These are phyloP conservation scores for Drosophila kohkoa DNA, from an alignment of 1,140 invertebrate genomes.

Conservation along the genomic window DNA sequence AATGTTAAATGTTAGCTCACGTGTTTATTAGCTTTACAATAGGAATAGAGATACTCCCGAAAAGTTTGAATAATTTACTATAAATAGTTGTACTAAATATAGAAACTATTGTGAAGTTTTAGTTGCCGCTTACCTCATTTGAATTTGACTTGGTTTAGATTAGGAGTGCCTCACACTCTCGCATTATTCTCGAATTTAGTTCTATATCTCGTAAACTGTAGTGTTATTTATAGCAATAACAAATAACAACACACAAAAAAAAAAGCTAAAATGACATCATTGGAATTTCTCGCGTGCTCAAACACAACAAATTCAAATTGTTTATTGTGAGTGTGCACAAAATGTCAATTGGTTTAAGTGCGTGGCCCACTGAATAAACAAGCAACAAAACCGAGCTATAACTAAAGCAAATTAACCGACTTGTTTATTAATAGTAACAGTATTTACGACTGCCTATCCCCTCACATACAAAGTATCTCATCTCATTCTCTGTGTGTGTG, in stretches of 20 bases:
- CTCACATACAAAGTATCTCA: neutral
- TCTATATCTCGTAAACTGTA: slow-evolving; percentile 11
- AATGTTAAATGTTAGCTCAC: too few species aligned
- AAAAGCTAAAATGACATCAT: slow-evolving; percentile 49
- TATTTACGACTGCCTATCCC: slow-evolving; percentile 16
- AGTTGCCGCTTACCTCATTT: neutral
- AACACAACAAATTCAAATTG: slow-evolving; percentile 32
- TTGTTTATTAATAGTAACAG: slow-evolving; percentile 47
- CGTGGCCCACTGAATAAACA: slow-evolving; percentile 47
- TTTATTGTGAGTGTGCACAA: slow-evolving; percentile 35
- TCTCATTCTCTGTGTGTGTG: neutral
- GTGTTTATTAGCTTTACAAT: too few species aligned
- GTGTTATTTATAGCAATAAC: slow-evolving; percentile 42
- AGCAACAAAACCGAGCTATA: slow-evolving; percentile 8
- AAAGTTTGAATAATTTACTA: too few species aligned
- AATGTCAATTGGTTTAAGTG: slow-evolving; percentile 58
- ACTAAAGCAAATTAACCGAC: slow-evolving; percentile 36
- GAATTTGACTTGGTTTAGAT: neutral
- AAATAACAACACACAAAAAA: neutral
- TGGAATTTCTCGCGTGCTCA: slow-evolving; percentile 32
- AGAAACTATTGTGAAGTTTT: neutral
- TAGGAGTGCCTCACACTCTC: slow-evolving; percentile 5
- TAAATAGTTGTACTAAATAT: too few species aligned
- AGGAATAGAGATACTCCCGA: too few species aligned
- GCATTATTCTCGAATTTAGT: slow-evolving; percentile 17